Evolutionary conservation across 2,113 vertebrate genomes (phyloP), one percentile per base, ranked within the genome.

Genomic region (Empidonax alnorum): DNA sequence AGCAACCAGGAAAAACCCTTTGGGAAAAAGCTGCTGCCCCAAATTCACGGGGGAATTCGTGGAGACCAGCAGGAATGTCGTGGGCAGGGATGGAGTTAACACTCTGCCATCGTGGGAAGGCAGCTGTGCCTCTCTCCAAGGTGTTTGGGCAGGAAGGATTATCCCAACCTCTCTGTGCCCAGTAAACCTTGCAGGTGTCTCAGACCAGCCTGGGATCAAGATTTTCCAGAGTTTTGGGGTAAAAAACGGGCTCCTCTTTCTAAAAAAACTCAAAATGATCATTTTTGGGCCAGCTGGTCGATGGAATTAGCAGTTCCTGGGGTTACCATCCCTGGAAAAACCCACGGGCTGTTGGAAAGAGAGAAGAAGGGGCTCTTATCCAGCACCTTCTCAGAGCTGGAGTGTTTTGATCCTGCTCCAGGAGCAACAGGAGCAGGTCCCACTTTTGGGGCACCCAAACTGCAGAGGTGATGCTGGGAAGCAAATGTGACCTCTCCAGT

Each of bases 21-120:
- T 2, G 7, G 75, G 5, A 56, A 50, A 50, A 37, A 23, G n/a
- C 10, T 62, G 82, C 37, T 74, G 37, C 10, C 23, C 22, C 50
- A 5, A 49, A 63, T 17, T 18, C 42, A 30, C 6, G 12, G 3
- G 24, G 14, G 66, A 33, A 22, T 7, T 83, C 0, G 0, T 0
- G 31, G 52, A 9, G 46, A 28, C 63, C 56, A 30, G 12, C 7
- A 56, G 33, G 31, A 75, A 53, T 1, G 6, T 6, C 47, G 46
- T 14, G 67, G 19, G 31, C 14, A 58, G 47, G 19, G 41, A 3
- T 35, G 33, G 80, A 72, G 21, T 24, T 10, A 44, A 27, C 2
- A 0, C 5, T 18, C 33, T 9, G 4, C 21, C 37, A 2, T 11
- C 5, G 3, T 44, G 52, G 75, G 50, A 27, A 41, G 61, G 55